Conservation (phyloP, 2,797 vertebrate genomes). For the Synanceia verrucosa region DNA sequence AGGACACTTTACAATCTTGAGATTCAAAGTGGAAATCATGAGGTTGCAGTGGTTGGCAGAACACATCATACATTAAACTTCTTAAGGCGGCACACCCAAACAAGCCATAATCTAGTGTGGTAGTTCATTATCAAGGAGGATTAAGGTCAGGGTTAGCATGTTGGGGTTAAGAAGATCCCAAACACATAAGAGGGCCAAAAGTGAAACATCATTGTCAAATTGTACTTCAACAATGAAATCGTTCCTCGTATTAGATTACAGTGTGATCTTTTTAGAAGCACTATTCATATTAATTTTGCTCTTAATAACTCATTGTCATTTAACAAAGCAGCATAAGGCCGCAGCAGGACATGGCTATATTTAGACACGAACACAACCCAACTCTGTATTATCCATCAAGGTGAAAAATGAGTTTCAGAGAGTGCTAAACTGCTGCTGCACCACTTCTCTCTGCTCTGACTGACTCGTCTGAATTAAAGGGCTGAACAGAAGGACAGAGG, state of each 20-base stretch:
- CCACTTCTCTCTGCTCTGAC: constrained; percentile 2
- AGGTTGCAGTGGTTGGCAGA: neutral
- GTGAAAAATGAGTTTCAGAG: constrained; percentile 40
- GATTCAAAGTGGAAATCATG: neutral
- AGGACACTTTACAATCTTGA: neutral
- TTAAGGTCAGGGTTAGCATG: constrained; percentile 66
- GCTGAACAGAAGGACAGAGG: constrained; percentile 16
- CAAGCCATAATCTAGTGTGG: constrained; percentile 45
- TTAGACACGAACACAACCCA: constrained; percentile 25
- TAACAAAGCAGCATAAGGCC: constrained; percentile 2
- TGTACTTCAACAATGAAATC: neutral
- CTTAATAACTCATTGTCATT: neutral
- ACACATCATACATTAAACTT: constrained; percentile 37
- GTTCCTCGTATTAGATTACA: neutral
- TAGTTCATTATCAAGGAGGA: constrained; percentile 40
- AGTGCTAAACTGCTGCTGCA: constrained; percentile 42
- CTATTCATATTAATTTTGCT: constrained; percentile 17
- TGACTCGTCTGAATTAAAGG: neutral
- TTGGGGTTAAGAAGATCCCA: constrained; percentile 26
- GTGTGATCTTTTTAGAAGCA: neutral
- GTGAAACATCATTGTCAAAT: neutral
- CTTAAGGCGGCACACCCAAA: constrained; percentile 62
- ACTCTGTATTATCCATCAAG: constrained; percentile 46
- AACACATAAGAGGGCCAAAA: neutral
- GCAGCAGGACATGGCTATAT: constrained; percentile 32